Evolutionary conservation across 2,113 vertebrate genomes (phyloP).

Genomic region (Zingel zingel): DNA sequence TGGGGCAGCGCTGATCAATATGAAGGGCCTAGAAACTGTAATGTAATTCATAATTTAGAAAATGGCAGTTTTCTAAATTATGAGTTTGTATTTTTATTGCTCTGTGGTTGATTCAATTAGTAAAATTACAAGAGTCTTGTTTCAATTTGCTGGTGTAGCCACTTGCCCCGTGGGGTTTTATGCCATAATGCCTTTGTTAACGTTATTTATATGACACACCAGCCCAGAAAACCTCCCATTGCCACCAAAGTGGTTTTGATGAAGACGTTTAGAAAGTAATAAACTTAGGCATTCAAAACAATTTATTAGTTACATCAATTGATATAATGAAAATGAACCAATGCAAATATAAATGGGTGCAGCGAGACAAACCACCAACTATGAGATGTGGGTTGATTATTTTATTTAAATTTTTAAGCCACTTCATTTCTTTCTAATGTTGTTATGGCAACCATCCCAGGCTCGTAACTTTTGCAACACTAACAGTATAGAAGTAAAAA

Average conservation of each 20-base stretch:
- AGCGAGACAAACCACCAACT: not conserved
- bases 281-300: slow-evolving; percentile 26
- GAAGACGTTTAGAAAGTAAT: slow-evolving; percentile 42
- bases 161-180: slow-evolving; percentile 39
- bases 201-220: slow-evolving; percentile 49
- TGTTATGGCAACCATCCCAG: slow-evolving; percentile 35
- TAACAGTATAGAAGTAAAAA: slow-evolving; percentile 47
- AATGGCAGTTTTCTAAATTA: too few relatives aligned
- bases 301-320: slow-evolving; percentile 23
- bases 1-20: not conserved
- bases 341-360: slow-evolving; percentile 18
- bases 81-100: slow-evolving; percentile 29
- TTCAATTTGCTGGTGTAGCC: slow-evolving; percentile 57
- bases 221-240: slow-evolving; percentile 31
- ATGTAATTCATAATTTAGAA: slow-evolving; percentile 44
- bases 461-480: slow-evolving; percentile 49
- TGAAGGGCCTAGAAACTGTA: slow-evolving; percentile 7
- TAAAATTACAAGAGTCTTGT: slow-evolving; percentile 53
- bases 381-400: slow-evolving; percentile 18
- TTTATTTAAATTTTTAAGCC: slow-evolving; percentile 18
- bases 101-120: slow-evolving; percentile 52
- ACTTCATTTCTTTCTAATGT: slow-evolving; percentile 41
- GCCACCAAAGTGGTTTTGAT: slow-evolving; percentile 36
- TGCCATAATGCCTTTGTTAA: slow-evolving; percentile 48
- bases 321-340: slow-evolving; percentile 9